phyloP scores from a whole-genome alignment of 1,140 invertebrate species.

The Drosophila nebulosa region DNA sequence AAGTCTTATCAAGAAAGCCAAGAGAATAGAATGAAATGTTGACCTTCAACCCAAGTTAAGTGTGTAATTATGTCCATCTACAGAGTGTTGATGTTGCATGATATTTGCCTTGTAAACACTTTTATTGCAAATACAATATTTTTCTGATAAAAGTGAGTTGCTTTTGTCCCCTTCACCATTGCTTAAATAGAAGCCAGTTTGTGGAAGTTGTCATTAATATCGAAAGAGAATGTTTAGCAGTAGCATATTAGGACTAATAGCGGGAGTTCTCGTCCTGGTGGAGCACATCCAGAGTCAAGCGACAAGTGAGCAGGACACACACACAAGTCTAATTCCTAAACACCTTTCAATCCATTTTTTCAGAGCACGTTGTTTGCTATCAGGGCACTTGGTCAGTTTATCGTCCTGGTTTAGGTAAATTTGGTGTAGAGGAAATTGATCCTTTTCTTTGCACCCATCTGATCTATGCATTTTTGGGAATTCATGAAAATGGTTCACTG shows the following conservation, averaged over 20 bases:
- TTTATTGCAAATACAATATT: constrained; percentile 48
- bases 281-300: background rate
- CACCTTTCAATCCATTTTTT: constrained; percentile 25
- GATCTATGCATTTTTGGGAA: constrained; percentile 87
- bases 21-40: constrained; percentile 14
- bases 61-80: constrained; percentile 19
- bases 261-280: background rate
- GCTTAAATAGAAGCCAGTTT: constrained; percentile 42
- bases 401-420: constrained; percentile 85
- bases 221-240: background rate
- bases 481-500: constrained; percentile 82
- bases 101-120: constrained; percentile 52
- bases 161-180: background rate
- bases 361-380: constrained; percentile 86
- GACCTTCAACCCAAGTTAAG: constrained; percentile 40
- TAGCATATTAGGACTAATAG: background rate
- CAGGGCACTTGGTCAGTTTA: constrained; percentile 89
- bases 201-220: background rate
- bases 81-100: constrained; percentile 50
- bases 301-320: constrained; percentile 36
- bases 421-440: constrained; percentile 86
- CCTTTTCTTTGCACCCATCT: constrained; percentile 87
- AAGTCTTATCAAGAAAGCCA: constrained; percentile 17
- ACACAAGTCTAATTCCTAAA: background rate
- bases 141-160: constrained; percentile 27